Evolutionary conservation across 2,888 invertebrate species (phyloP).

Genomic region (Nowickia ferox): DNA sequence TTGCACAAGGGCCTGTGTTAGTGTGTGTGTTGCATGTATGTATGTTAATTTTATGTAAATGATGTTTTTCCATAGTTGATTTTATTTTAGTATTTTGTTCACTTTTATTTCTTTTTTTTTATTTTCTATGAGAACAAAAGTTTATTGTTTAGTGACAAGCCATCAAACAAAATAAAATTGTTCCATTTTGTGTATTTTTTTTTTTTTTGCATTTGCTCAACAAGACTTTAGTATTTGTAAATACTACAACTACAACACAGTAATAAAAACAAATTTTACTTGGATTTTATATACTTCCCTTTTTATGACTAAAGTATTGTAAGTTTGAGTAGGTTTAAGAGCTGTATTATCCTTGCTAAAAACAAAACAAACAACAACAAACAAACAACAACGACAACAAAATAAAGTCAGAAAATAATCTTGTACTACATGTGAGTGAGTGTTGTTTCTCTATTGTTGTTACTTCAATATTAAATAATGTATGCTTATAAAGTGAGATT

Average conservation of each 20-base stretch:
- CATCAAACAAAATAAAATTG: slow-evolving; percentile 52
- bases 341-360: slow-evolving; percentile 53
- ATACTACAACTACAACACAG: slow-evolving; percentile 21
- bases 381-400: too few species aligned
- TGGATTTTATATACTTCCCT: slow-evolving; percentile 42
- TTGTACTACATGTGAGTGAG: slow-evolving; percentile 22
- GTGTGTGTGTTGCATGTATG: slow-evolving; percentile 26
- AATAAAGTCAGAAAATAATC: slow-evolving; percentile 12
- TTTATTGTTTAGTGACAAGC: slow-evolving; percentile 67
- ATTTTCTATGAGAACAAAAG: slow-evolving; percentile 56
- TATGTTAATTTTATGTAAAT: slow-evolving; percentile 70
- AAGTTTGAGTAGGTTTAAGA: slow-evolving; percentile 21
- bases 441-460: slow-evolving; percentile 33
- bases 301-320: slow-evolving; percentile 4
- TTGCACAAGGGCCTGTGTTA: neutral
- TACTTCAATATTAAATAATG: slow-evolving; percentile 55
- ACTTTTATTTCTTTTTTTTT: slow-evolving; percentile 23
- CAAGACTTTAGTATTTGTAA: slow-evolving; percentile 49
- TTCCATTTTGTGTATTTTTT: slow-evolving; percentile 14
- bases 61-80: slow-evolving; percentile 57
- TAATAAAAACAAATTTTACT: slow-evolving; percentile 20
- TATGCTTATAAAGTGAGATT: neutral
- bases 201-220: neutral
- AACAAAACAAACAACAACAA: neutral
- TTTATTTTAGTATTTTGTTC: slow-evolving; percentile 53